phyloP scores from a whole-genome alignment of 2,797 vertebrate species.

The Ctenopoma multispine region DNA sequence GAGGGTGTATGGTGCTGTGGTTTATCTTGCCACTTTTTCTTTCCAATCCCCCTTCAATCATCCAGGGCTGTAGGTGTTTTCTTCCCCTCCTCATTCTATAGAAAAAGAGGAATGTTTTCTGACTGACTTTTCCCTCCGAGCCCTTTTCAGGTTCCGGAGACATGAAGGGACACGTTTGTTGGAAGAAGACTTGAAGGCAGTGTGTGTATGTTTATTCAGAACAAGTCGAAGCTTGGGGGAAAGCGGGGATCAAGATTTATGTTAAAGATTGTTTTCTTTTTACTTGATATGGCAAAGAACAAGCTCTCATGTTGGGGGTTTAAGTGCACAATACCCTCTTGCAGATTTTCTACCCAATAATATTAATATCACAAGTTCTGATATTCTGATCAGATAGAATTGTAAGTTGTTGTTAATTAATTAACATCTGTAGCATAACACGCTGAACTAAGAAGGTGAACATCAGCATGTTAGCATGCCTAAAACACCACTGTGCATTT shows the following conservation, averaged over 20 bases:
- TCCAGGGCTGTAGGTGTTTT: constrained; percentile 49
- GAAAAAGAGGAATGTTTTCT: constrained; percentile 75
- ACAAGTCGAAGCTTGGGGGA: constrained; percentile 66
- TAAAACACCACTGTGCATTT: too few species aligned
- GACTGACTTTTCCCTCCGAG: constrained; percentile 66
- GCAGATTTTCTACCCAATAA: too few species aligned
- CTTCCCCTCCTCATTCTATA: constrained; percentile 60
- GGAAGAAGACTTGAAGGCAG: constrained; percentile 38
- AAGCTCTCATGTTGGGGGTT: background rate
- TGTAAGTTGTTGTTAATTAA: background rate
- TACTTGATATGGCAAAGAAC: background rate
- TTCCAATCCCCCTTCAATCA: constrained; percentile 58
- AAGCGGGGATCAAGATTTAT: constrained; percentile 43
- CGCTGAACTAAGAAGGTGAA: too few species aligned
- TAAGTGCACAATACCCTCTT: background rate
- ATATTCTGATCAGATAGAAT: background rate
- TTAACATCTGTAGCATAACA: background rate
- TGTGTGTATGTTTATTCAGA: constrained; percentile 53
- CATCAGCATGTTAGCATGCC: too few species aligned
- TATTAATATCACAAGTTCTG: background rate
- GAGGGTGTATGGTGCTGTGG: constrained; percentile 61
- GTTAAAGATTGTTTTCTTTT: constrained; percentile 18
- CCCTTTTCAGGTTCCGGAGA: constrained; percentile 64
- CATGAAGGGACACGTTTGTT: constrained; percentile 72
- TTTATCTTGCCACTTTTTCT: constrained; percentile 74